These are phyloP conservation scores for Chalcis sispes DNA, from an alignment of 2,888 invertebrate genomes.

Conservation along the genomic window DNA sequence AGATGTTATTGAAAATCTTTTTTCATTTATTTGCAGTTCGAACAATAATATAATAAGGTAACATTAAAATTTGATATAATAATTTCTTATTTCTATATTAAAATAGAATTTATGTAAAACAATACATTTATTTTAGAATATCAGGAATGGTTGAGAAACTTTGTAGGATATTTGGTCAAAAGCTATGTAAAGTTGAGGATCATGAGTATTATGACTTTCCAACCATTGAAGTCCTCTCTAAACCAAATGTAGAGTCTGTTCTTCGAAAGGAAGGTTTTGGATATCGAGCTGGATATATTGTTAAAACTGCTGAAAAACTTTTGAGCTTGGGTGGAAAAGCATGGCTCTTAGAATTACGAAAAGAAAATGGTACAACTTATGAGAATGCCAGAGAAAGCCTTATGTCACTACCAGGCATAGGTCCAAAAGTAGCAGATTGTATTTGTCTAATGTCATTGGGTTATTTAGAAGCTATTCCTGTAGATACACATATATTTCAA, in stretches of 20 bases:
- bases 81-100: neutral
- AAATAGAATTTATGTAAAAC: neutral
- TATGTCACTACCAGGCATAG: constrained; percentile 90
- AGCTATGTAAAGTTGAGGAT: constrained; percentile 83
- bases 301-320: constrained; percentile 84
- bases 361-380: constrained; percentile 81
- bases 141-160: constrained; percentile 94
- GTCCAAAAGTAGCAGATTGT: constrained; percentile 98
- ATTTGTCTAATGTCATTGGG: constrained; percentile 97
- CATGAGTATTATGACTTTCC: constrained; percentile 88
- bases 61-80: constrained; percentile 40
- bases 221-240: constrained; percentile 80
- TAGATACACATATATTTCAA: constrained; percentile 97
- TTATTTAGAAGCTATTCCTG: constrained; percentile 91
- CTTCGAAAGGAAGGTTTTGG: constrained; percentile 88
- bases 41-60: constrained; percentile 96
- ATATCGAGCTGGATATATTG: constrained; percentile 92
- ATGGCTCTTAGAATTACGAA: constrained; percentile 84
- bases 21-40: constrained; percentile 97
- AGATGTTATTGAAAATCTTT: constrained; percentile 93
- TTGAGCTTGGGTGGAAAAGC: constrained; percentile 81
- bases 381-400: constrained; percentile 84
- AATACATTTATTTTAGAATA: constrained; percentile 80
- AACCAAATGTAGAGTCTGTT: constrained; percentile 81
- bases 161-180: constrained; percentile 87